A percentile compares a stretch with the other conserved stretches of the same genome.
phyloP scores from a whole-genome alignment of 2,888 invertebrate species.

The Electrophaes corylata region DNA sequence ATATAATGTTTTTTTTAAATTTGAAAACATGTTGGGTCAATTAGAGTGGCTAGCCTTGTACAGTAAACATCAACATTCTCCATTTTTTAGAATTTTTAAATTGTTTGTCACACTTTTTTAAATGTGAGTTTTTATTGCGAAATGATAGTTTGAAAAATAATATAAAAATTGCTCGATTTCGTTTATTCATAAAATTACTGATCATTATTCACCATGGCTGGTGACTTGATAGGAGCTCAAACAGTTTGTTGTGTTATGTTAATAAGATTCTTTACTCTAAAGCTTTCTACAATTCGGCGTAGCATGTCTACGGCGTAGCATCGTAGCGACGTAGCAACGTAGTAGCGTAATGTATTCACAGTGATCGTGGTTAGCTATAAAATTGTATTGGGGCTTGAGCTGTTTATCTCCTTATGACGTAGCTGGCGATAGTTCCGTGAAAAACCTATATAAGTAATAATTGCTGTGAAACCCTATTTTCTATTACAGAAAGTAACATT shows the following conservation, averaged over 20 bases:
- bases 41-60: not conserved
- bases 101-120: not conserved
- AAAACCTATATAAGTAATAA: not conserved
- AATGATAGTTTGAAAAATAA: not conserved
- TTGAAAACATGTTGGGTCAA: not conserved
- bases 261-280: not conserved
- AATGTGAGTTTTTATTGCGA: not conserved
- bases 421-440: not conserved
- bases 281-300: not conserved
- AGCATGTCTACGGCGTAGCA: slow-evolving; percentile 30
- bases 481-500: too few species aligned
- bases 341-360: not conserved
- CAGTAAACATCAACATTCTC: too few species aligned
- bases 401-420: not conserved
- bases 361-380: not conserved
- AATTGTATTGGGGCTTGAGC: not conserved
- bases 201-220: not conserved
- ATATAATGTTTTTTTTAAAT: not conserved
- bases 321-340: slow-evolving; percentile 3
- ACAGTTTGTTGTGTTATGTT: not conserved
- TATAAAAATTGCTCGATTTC: too few species aligned
- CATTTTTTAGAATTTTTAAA: not conserved
- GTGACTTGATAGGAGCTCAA: not conserved
- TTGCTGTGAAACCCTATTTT: too few species aligned
- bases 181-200: not conserved